These are phyloP conservation scores for Nomada lathburiana DNA, from an alignment of 2,888 invertebrate genomes.

Conservation along the genomic window DNA sequence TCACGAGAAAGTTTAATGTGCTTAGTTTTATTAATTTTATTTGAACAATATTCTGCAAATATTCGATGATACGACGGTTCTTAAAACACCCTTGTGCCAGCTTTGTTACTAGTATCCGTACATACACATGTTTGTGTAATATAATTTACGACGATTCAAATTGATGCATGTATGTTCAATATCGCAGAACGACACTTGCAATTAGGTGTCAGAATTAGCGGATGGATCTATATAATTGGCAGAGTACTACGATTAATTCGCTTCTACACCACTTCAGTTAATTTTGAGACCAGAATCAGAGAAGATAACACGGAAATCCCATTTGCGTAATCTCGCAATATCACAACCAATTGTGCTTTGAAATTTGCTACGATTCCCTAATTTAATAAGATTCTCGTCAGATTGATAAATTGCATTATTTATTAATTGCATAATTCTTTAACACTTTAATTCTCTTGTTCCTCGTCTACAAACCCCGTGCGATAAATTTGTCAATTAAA, in stretches of 20 bases:
- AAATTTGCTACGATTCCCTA: conserved; percentile 4
- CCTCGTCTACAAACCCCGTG: background rate
- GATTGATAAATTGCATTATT: background rate
- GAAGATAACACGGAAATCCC: conserved; percentile 34
- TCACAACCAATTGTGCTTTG: background rate
- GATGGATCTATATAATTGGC: conserved; percentile 3
- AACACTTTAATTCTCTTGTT: background rate
- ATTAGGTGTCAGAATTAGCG: conserved; percentile 2
- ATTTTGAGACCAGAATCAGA: conserved; percentile 32
- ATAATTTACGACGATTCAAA: background rate
- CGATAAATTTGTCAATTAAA: too few species aligned
- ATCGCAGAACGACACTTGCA: background rate
- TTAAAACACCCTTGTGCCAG: too few species aligned
- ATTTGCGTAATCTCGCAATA: conserved; percentile 37
- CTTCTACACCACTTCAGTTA: conserved; percentile 26
- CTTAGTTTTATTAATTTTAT: too few species aligned
- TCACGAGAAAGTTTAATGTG: too few species aligned
- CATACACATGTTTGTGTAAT: background rate
- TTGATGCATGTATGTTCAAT: background rate
- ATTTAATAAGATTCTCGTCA: background rate
- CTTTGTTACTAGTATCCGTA: too few species aligned
- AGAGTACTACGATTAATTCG: conserved; percentile 18
- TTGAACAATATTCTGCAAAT: too few species aligned
- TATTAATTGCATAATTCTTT: background rate
- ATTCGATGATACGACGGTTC: too few species aligned